Evolutionary conservation across 2,888 invertebrate species (phyloP), one percentile per base, ranked within the genome.

Genomic region (Resseliella maxima): DNA sequence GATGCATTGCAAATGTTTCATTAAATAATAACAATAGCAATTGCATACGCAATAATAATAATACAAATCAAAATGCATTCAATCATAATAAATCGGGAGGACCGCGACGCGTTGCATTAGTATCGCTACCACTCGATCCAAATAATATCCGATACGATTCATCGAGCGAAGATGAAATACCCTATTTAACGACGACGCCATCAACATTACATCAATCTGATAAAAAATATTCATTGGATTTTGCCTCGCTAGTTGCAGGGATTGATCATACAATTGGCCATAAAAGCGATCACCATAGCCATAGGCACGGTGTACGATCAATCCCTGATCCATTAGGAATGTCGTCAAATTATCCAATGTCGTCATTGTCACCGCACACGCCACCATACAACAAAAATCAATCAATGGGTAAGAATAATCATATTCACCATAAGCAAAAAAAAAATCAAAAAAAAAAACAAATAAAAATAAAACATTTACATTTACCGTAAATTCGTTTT

Each of bases 101-200:
- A 31, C 86, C 86, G 31, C 41, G 86, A 88, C 89, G 89, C 86
- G 88, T 90, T 35, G 88, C 90, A 15, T 88, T 90, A 15, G 88
- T 90, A 24, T 90, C 91, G 0, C 89, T 90, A 89, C 90, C 91
- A 1, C 88, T 90, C 35, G 90, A 90, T 86, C 89, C 88, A 35
- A 89, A 89, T 36, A 89, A 89, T 86, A 83, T 88, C 21, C 87
- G 87, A 24, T 50, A 83, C n/a, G 31, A 64, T 41, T 86, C 86
- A 38, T 86, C 86, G 35, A 86, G 86, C 45, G 86, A 86, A 31
- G 86, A 86, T 59, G 87, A 87, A 86, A 90, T 90, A 88, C 91
- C 91, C 46, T 91, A 90, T 89, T 89, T 91, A 46, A 86, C 36
- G 46, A 85, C 85, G 38, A 85, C 85, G 59, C 50, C 85, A 85